Base-by-base conservation (phyloP, 1,140 invertebrate genomes). In the Periplaneta americana region DNA sequence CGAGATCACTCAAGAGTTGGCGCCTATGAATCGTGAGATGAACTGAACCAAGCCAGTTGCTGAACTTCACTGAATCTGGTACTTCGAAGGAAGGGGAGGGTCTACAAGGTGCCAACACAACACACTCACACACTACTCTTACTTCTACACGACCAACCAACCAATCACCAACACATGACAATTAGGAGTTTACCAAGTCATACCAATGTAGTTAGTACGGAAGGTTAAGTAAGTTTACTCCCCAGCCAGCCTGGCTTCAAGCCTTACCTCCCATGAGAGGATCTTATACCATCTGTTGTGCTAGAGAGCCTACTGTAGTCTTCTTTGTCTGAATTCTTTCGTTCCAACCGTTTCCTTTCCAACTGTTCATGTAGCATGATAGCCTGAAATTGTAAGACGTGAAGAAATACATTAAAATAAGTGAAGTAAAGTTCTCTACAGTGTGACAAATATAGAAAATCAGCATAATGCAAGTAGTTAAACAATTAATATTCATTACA, bases 301-400 rank as follows among this genome's bases (percentile, higher is more conserved):
- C 34, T 36, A 6, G 32, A 34, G 18, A 48, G 28, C 31, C 48
- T 80, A 10, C 28, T 17, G 31, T 22, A 36, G 31, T 66, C 79
- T 31, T 80, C 79, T 77, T 35, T 78, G 22, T 81, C 81, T 28
- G 79, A 74, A 31, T 34, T 34, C 66, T 86, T 88, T 77, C 87
- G 86, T 82, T 88, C 87, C 35, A 89, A 79, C 82, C 85, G 86
- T 57, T 84, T 86, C 81, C 87, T 88, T 80, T 89, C 88, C 15
- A 89, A 80, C 66, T 88, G 87, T 82, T 88, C 87, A 83, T 88
- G 88, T 32, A 88, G 79, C 85, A 88, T 86, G 84, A 88, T 87
- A 2, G 87, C 86, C 88, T 89, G 57, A 2, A 83, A 84, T 66
- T 66, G 48, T 48, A 22, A 39, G 18, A 39, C 11, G 37, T 39